phyloP scores from a whole-genome alignment of 2,888 invertebrate genomes.

The Patella pellucida region DNA sequence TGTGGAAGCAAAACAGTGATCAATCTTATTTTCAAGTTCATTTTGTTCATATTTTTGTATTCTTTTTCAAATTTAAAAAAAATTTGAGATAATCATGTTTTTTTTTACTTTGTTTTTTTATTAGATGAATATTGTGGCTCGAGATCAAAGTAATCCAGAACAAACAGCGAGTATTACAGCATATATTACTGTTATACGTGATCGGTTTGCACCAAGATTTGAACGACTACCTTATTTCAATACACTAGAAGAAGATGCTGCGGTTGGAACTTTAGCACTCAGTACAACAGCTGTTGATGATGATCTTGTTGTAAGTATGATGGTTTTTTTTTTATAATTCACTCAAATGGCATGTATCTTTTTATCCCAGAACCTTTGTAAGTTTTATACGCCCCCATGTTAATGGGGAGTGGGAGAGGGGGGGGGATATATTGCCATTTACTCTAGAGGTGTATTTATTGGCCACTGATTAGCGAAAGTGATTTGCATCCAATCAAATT shows the following conservation, averaged over 20 bases:
- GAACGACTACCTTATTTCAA: constrained; percentile 36
- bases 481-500: too few relatives aligned
- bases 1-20: too few relatives aligned
- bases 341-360: too few relatives aligned
- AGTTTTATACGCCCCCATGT: too few relatives aligned
- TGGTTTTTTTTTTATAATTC: not conserved
- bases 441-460: too few relatives aligned
- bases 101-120: not conserved
- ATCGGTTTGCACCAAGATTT: constrained; percentile 52
- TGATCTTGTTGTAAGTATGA: constrained; percentile 48
- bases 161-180: constrained; percentile 40
- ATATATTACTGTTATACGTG: constrained; percentile 50
- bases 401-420: not conserved
- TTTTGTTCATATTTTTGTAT: too few relatives aligned
- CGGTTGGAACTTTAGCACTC: constrained; percentile 36
- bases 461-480: too few relatives aligned
- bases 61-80: too few relatives aligned
- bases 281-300: constrained; percentile 45
- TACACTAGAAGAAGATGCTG: constrained; percentile 41
- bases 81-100: too few relatives aligned
- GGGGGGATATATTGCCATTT: not conserved
- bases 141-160: constrained; percentile 58
- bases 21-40: too few relatives aligned
- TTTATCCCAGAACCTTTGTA: too few relatives aligned
- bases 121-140: constrained; percentile 53